Base-by-base conservation (phyloP, 1,140 invertebrate genomes). In the Littorina saxatilis region DNA sequence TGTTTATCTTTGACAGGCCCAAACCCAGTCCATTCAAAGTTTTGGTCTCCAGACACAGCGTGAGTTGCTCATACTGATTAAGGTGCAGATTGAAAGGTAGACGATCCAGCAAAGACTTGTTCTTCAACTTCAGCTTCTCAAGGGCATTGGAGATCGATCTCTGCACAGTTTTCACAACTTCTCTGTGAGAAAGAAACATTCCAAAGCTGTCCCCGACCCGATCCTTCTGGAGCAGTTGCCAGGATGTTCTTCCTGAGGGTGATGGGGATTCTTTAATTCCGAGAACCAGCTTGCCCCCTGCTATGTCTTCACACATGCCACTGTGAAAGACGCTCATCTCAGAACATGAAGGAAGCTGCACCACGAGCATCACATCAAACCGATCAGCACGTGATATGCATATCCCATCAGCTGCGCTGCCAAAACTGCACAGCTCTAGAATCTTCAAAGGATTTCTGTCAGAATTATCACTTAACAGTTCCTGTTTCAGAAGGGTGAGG, bases 21-120 rank as follows among this genome's bases (percentile, higher is more conserved):
- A 90, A 82, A 7, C 88, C 88, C 37, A 88, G 61, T 17, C 70
- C 79, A 17, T 81, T 74, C 0, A 90, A 74, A n/a, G 81, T 75
- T 17, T 84, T 80, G 13, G 90, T 88, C 66, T 91, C 87, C 32
- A 91, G 78, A 23, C 72, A 81, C 3, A 91, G 37, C 5, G 68
- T 37, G n/a, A 88, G 50, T 15, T 85, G 79, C 39, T 85, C 74
- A 63, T 81, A 81, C 2, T 86, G 50, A 58, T 84, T 74, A 35
- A 86, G 70, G 37, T 86, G 84, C 17, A 91, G 79, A 50, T 79
- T 83, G 77, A 89, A 89, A n/a, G 90, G 88, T 2, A 91, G 77
- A 35, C 84, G 79, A 47, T 90, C 90, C 47, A 88, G 84, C 1
- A 84, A 58, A 35, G 79, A 87, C 47, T 86, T 83, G 39, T 82